Percentiles rank a stretch among this genome's conserved stretches.
Evolutionary conservation across 2,113 vertebrate species (phyloP).

Genomic region (Hymenochirus boettgeri): DNA sequence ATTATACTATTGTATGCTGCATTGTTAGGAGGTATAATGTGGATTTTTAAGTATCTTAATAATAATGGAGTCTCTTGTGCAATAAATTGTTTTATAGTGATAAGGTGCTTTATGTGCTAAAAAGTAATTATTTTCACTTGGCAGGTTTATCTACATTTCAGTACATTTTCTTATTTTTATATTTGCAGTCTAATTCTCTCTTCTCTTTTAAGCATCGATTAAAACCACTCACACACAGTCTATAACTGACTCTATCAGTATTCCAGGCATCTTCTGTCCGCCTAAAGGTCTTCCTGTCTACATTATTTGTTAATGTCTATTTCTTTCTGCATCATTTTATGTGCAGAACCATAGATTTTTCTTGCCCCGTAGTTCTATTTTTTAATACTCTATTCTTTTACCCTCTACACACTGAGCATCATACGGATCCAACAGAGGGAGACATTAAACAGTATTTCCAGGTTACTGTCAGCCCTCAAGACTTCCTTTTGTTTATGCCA

Average conservation of each 20-base stretch:
- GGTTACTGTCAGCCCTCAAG: neutral
- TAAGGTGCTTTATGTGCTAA: no score
- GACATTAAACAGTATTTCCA: slow-evolving; percentile 12
- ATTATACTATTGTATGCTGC: no score
- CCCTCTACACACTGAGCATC: slow-evolving; percentile 12
- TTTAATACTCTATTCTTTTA: neutral
- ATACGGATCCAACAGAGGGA: slow-evolving; percentile 26
- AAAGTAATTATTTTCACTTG: no score
- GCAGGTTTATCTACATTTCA: no score
- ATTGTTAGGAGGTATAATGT: no score
- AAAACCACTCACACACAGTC: neutral
- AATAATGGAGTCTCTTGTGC: no score
- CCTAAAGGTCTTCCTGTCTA: slow-evolving; percentile 29
- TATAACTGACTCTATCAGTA: neutral
- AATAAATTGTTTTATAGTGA: no score
- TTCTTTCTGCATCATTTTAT: slow-evolving; percentile 23
- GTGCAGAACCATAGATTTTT: slow-evolving; percentile 18
- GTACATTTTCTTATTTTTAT: no score
- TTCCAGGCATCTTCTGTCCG: slow-evolving; percentile 11
- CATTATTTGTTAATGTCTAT: slow-evolving; percentile 20
- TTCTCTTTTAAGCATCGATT: slow-evolving; percentile 1
- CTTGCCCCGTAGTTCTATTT: slow-evolving; percentile 6
- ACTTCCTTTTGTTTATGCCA: slow-evolving; percentile 4
- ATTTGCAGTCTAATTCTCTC: neutral
- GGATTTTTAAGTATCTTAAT: no score